Percentiles rank a stretch among this genome's conserved stretches.
Conservation (phyloP, 2,113 vertebrate genomes). For the Aphelocoma coerulescens region DNA sequence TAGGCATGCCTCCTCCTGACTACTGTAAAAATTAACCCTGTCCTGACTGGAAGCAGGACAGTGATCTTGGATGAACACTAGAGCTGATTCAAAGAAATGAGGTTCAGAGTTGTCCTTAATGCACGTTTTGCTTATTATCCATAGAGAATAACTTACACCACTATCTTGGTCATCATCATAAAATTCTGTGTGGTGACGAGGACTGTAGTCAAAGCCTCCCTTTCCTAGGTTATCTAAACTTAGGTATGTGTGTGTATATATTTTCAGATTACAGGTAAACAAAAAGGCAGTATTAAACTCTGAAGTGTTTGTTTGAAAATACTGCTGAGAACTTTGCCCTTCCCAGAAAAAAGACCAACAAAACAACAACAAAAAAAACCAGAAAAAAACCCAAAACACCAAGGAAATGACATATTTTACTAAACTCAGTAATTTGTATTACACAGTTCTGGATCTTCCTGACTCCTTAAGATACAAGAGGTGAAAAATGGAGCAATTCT, state of each 20-base stretch:
- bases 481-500: not conserved
- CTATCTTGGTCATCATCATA: not conserved
- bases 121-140: fast-evolving
- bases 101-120: not conserved
- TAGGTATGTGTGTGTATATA: not conserved
- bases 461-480: not conserved
- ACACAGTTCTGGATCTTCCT: not conserved
- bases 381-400: not conserved
- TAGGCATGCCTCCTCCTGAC: not conserved
- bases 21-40: not conserved
- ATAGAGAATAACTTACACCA: not conserved
- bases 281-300: not conserved
- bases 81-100: not conserved
- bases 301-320: not conserved
- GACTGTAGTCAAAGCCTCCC: not conserved
- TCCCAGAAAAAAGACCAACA: not conserved
- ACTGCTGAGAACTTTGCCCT: not conserved
- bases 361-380: too few relatives aligned
- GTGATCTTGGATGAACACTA: not conserved
- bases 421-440: not conserved
- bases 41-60: not conserved
- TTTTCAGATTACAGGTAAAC: not conserved
- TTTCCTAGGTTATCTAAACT: not conserved
- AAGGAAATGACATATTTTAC: not conserved
- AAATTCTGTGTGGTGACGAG: not conserved